A percentile compares a stretch with the other conserved stretches of the same genome.
Conservation (phyloP, 2,888 invertebrate genomes). For the Chrysolina haemoptera region DNA sequence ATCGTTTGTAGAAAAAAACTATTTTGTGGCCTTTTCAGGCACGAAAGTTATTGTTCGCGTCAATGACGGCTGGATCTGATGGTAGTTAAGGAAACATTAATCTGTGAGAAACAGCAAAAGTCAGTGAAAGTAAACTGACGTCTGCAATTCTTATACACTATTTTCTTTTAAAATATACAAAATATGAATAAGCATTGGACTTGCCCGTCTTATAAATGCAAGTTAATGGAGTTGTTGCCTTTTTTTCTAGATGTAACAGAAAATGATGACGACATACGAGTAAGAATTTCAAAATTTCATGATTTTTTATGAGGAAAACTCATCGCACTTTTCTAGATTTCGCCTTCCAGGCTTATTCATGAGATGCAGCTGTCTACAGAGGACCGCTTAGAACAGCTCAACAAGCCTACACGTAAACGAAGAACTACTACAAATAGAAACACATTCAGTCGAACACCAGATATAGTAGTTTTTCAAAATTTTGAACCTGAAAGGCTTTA, state of each 20-base stretch:
- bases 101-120: neutral
- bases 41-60: too few species aligned
- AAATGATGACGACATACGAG: slow-evolving; percentile 39
- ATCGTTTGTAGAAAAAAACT: too few species aligned
- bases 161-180: neutral
- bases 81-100: neutral
- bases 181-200: slow-evolving; percentile 16
- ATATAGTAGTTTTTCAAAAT: slow-evolving; percentile 76
- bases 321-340: slow-evolving; percentile 55
- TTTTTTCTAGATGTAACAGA: slow-evolving; percentile 51
- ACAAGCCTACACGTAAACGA: slow-evolving; percentile 54
- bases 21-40: too few species aligned
- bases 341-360: slow-evolving; percentile 61
- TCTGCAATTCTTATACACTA: neutral
- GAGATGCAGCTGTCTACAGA: slow-evolving; percentile 64
- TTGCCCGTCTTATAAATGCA: slow-evolving; percentile 38
- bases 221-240: slow-evolving; percentile 50
- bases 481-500: slow-evolving; percentile 72
- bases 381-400: slow-evolving; percentile 61
- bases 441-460: slow-evolving; percentile 67
- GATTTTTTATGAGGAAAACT: slow-evolving; percentile 10
- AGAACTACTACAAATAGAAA: slow-evolving; percentile 49
- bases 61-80: too few species aligned
- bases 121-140: slow-evolving; percentile 3
- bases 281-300: slow-evolving; percentile 30